Evolutionary conservation across 1,140 invertebrate species (phyloP).

Genomic region (Eciton burchellii): DNA sequence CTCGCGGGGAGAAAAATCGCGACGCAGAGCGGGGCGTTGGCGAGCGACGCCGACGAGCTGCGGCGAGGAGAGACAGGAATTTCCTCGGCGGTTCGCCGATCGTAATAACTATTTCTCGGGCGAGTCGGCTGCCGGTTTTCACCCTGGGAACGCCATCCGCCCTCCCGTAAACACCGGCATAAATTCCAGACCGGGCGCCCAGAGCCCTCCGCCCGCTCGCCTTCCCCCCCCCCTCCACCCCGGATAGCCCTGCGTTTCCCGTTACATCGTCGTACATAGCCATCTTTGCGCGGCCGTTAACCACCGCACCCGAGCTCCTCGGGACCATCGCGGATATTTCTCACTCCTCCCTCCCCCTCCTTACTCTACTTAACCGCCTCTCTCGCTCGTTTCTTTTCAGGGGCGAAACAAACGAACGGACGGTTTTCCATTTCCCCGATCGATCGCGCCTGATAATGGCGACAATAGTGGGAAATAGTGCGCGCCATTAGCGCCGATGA

Average conservation of each 20-base stretch:
- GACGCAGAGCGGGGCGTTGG: background rate
- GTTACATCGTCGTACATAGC: slow-evolving; percentile 47
- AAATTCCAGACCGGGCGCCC: slow-evolving; percentile 74
- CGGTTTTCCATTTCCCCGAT: slow-evolving; percentile 67
- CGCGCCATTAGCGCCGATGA: slow-evolving; percentile 42
- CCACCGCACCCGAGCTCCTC: slow-evolving; percentile 50
- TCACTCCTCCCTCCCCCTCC: slow-evolving; percentile 27
- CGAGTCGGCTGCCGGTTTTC: slow-evolving; percentile 12
- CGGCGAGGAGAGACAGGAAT: slow-evolving; percentile 41
- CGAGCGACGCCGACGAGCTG: background rate
- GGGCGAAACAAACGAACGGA: slow-evolving; percentile 62
- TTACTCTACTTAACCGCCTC: slow-evolving; percentile 46
- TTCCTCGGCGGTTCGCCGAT: slow-evolving; percentile 64
- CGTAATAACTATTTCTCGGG: slow-evolving; percentile 79
- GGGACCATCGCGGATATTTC: slow-evolving; percentile 62
- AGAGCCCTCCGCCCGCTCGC: too few relatives aligned
- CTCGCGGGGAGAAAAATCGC: slow-evolving; percentile 4
- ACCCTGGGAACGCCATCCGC: slow-evolving; percentile 60
- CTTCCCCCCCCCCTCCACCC: slow-evolving; percentile 23
- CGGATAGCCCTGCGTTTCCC: slow-evolving; percentile 28
- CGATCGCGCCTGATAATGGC: slow-evolving; percentile 64
- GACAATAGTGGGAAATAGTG: slow-evolving; percentile 44
- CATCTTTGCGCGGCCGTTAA: slow-evolving; percentile 66
- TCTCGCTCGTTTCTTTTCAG: slow-evolving; percentile 51
- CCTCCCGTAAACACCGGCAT: slow-evolving; percentile 78